Conservation (phyloP, 2,113 vertebrate genomes). For the Calyptommatus sinebrachiatus region DNA sequence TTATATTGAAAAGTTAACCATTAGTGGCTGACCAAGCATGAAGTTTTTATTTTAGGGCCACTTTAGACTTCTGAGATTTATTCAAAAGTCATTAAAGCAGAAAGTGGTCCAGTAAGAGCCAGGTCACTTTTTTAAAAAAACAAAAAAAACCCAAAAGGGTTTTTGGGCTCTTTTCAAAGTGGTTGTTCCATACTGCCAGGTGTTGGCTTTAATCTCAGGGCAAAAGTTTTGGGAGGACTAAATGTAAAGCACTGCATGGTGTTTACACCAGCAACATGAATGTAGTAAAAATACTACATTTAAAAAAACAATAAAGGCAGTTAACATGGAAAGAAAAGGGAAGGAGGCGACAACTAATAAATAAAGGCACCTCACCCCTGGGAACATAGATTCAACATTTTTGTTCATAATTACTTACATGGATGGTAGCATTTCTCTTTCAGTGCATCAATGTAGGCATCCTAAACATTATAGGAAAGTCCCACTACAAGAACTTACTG, state of each 20-base stretch:
- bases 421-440: conserved; percentile 57
- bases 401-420: conserved; percentile 62
- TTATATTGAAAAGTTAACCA: conserved; percentile 57
- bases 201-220: conserved; percentile 50
- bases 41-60: conserved; percentile 49
- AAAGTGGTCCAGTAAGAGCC: not conserved
- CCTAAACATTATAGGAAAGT: conserved; percentile 27
- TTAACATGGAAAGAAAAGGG: conserved; percentile 11
- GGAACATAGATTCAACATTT: conserved; percentile 22
- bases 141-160: not conserved
- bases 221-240: conserved; percentile 48
- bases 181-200: conserved; percentile 37
- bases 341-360: conserved; percentile 17
- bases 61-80: conserved; percentile 39
- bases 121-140: not conserved
- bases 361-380: conserved; percentile 12
- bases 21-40: conserved; percentile 59
- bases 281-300: conserved; percentile 22
- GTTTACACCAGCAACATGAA: conserved; percentile 44
- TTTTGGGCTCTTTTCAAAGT: conserved; percentile 25
- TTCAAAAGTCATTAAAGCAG: conserved; percentile 21
- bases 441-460: conserved; percentile 47
- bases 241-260: conserved; percentile 48
- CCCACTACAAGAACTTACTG: conserved; percentile 53
- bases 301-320: conserved; percentile 24